Evolutionary conservation across 2,113 vertebrate genomes (phyloP).

Genomic region (human (Homo sapiens)): DNA sequence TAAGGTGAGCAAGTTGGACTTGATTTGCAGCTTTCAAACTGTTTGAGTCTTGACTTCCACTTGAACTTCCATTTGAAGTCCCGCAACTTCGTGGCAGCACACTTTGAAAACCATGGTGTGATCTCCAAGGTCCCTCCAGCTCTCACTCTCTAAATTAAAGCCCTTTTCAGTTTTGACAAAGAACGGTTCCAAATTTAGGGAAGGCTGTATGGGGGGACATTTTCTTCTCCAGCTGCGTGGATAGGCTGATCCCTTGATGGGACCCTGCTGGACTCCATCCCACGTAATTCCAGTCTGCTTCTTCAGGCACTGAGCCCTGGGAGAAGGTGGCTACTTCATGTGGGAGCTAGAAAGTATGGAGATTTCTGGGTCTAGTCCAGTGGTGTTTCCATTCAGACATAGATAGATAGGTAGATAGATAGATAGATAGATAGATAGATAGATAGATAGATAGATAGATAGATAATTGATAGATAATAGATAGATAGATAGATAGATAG

Average conservation of each 20-base stretch:
- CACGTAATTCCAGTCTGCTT: not conserved
- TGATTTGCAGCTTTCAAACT: not conserved
- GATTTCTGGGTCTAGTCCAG: not conserved
- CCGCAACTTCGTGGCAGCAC: not conserved
- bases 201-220: not conserved
- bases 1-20: not conserved
- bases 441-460: too few relatives aligned
- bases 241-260: not conserved
- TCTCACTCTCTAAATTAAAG: not conserved
- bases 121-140: not conserved
- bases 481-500: too few relatives aligned
- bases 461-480: too few relatives aligned
- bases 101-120: not conserved
- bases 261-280: not conserved
- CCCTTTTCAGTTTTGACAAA: not conserved
- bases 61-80: not conserved
- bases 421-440: rapidly evolving
- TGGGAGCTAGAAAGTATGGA: not conserved
- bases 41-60: not conserved
- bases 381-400: not conserved
- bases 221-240: not conserved
- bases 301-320: not conserved
- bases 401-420: too few relatives aligned
- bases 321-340: not conserved
- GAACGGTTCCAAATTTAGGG: not conserved